Percentiles rank a stretch among this genome's conserved stretches.
Conservation (phyloP, 2,797 vertebrate genomes). For the Orestias chungarensis region DNA sequence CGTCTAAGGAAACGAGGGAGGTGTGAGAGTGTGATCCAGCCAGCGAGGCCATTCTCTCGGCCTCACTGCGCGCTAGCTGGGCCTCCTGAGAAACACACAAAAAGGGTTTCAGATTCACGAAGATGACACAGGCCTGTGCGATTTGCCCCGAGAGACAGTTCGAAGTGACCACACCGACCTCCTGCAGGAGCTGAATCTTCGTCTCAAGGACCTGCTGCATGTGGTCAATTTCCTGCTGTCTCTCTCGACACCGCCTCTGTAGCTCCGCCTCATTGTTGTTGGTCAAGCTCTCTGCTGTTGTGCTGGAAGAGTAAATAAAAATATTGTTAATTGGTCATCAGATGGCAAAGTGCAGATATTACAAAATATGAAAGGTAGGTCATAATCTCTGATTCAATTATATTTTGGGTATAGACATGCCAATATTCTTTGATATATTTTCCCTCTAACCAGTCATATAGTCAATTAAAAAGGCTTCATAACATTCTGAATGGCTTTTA, state of each 20-base stretch:
- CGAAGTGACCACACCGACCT: slow-evolving; percentile 74
- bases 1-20: slow-evolving; percentile 80
- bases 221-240: slow-evolving; percentile 88
- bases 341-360: background rate
- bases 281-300: slow-evolving; percentile 84
- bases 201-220: slow-evolving; percentile 89
- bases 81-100: slow-evolving; percentile 81
- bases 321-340: background rate
- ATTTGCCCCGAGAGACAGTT: background rate
- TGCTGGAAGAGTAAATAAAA: slow-evolving; percentile 71
- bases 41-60: slow-evolving; percentile 80
- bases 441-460: background rate
- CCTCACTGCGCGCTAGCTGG: slow-evolving; percentile 86
- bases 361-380: background rate
- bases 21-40: slow-evolving; percentile 84
- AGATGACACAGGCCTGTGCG: background rate
- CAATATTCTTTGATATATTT: background rate
- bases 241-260: slow-evolving; percentile 85
- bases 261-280: slow-evolving; percentile 88
- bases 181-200: slow-evolving; percentile 91
- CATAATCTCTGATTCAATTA: background rate
- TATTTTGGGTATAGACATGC: background rate
- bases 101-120: slow-evolving; percentile 4
- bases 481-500: background rate
- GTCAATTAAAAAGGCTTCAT: background rate